Conservation (phyloP, 2,888 invertebrate genomes). For the Drosophila mercatorum region DNA sequence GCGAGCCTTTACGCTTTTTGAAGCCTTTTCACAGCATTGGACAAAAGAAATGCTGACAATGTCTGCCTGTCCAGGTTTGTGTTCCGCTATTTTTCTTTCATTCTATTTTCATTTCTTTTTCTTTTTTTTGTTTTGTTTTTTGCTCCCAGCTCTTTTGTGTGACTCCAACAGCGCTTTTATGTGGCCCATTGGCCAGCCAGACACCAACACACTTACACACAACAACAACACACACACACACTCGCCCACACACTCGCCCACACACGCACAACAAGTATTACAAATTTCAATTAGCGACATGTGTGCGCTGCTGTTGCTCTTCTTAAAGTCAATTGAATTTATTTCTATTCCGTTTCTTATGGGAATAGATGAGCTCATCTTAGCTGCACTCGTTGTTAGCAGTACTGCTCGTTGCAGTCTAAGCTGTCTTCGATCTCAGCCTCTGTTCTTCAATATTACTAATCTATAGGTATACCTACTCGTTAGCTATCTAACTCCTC, state of each 20-base stretch:
- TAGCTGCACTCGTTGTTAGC: not conserved
- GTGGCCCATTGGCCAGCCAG: conserved; percentile 61
- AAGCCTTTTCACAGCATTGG: conserved; percentile 74
- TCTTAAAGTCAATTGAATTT: conserved; percentile 46
- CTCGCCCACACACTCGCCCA: not conserved
- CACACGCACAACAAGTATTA: conserved; percentile 50
- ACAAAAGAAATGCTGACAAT: conserved; percentile 76
- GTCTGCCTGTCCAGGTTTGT: conserved; percentile 62
- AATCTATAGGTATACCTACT: too few relatives aligned
- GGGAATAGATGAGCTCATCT: not conserved
- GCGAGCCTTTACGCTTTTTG: conserved; percentile 63
- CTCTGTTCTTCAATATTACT: too few relatives aligned
- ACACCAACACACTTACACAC: conserved; percentile 28
- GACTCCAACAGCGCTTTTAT: conserved; percentile 48
- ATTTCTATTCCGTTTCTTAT: conserved; percentile 15
- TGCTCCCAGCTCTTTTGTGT: conserved; percentile 35
- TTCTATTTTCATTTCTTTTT: conserved; percentile 23
- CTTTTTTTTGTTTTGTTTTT: not conserved
- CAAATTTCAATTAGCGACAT: conserved; percentile 74
- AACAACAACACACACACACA: conserved; percentile 28
- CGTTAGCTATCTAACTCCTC: not conserved
- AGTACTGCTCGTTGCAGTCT: too few relatives aligned
- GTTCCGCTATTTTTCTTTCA: conserved; percentile 59
- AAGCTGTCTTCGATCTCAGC: not conserved
- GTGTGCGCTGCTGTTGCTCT: conserved; percentile 29